Percentiles rank a stretch among this genome's conserved stretches.
Conservation (phyloP, 1,140 invertebrate species). For the Amphibalanus amphitrite region DNA sequence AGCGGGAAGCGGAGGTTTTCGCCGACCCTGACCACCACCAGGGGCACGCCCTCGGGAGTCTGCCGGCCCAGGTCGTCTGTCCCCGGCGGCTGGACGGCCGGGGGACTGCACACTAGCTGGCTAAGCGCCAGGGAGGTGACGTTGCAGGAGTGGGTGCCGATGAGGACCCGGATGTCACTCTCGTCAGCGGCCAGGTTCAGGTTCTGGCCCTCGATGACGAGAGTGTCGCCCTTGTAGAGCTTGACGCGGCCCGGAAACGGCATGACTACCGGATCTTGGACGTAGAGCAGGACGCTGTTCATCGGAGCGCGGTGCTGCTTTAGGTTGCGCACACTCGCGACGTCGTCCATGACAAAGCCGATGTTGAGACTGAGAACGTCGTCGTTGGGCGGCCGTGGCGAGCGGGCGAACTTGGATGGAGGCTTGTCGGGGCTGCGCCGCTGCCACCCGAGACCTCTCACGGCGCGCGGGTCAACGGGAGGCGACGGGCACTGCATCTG, state of each 20-base stretch:
- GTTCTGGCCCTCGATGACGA: conserved; percentile 89
- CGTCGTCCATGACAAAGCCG: conserved; percentile 92
- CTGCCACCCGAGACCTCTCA: conserved; percentile 2
- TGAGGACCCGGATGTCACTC: conserved; percentile 79
- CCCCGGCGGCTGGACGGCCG: conserved; percentile 59
- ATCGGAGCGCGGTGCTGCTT: conserved; percentile 68
- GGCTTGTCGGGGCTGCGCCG: not conserved
- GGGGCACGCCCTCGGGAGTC: conserved; percentile 52
- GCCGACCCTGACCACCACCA: conserved; percentile 80
- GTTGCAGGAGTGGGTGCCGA: conserved; percentile 73
- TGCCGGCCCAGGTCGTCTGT: conserved; percentile 70
- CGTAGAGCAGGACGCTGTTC: conserved; percentile 61
- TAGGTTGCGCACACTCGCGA: conserved; percentile 67
- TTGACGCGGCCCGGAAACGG: conserved; percentile 51
- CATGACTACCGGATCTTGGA: conserved; percentile 79
- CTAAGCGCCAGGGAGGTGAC: conserved; percentile 74
- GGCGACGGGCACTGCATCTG: conserved; percentile 93
- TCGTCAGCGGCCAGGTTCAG: conserved; percentile 80
- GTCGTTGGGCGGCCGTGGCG: conserved; percentile 31
- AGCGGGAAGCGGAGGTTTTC: conserved; percentile 67
- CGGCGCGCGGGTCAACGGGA: conserved; percentile 38
- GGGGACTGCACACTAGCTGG: conserved; percentile 78
- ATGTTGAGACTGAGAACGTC: conserved; percentile 34
- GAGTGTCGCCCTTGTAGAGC: conserved; percentile 78
- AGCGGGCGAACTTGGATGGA: not conserved